Evolutionary conservation across 2,888 invertebrate species (phyloP).

Genomic region (Dryomyza anilis): DNA sequence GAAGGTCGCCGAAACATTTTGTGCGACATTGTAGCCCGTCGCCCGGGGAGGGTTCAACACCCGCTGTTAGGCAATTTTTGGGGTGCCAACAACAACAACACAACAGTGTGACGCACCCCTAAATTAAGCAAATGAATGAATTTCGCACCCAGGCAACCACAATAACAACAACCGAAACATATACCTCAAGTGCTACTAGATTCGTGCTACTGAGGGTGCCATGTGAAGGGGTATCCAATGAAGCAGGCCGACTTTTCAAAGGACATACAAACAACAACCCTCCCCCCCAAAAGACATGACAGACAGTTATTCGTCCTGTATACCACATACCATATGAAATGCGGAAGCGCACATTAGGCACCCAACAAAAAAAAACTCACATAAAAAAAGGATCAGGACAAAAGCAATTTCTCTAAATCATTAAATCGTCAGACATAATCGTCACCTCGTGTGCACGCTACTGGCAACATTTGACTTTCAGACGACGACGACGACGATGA

Average conservation of each 20-base stretch:
- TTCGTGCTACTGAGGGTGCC: too few relatives aligned
- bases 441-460: constrained; percentile 20
- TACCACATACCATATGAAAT: neutral
- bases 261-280: neutral
- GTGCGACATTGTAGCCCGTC: constrained; percentile 8
- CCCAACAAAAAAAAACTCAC: constrained; percentile 2
- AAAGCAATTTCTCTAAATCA: constrained; percentile 22
- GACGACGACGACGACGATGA: neutral
- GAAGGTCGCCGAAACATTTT: neutral
- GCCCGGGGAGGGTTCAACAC: neutral
- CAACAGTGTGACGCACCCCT: neutral
- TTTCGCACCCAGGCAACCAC: neutral
- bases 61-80: neutral
- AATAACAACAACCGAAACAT: neutral
- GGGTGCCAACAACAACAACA: too few relatives aligned
- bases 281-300: too few relatives aligned
- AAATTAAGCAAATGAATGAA: constrained; percentile 10
- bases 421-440: constrained; percentile 26
- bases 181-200: neutral
- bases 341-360: constrained; percentile 22
- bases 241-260: neutral
- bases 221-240: too few relatives aligned
- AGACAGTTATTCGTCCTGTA: neutral
- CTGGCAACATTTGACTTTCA: neutral
- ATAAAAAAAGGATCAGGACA: neutral